These are phyloP conservation scores for Plagiodera versicolora DNA, from an alignment of 2,888 invertebrate species.

Conservation along the genomic window DNA sequence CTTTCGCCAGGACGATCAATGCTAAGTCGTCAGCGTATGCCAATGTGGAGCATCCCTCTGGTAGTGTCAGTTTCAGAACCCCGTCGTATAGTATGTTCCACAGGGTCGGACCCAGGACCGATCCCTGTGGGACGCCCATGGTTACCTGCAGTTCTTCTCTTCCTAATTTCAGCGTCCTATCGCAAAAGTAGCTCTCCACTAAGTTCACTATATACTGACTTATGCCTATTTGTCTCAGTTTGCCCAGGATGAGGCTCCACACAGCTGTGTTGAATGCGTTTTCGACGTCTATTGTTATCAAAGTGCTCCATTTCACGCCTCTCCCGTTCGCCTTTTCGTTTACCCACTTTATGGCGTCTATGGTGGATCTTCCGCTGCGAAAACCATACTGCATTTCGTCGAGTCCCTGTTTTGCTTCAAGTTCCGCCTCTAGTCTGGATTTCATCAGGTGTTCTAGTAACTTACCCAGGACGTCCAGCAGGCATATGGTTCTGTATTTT, in stretches of 20 bases:
- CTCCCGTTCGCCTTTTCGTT: not conserved
- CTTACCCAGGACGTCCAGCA: conserved; percentile 36
- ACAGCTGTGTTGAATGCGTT: conserved; percentile 24
- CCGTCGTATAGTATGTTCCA: conserved; percentile 6
- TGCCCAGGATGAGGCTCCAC: conserved; percentile 8
- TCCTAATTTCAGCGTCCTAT: not conserved
- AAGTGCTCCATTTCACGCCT: not conserved
- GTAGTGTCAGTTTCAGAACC: not conserved
- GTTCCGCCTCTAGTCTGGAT: conserved; percentile 28
- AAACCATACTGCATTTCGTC: conserved; percentile 32
- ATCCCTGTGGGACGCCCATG: conserved; percentile 2
- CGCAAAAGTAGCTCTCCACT: not conserved
- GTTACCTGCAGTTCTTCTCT: not conserved
- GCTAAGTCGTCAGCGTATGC: conserved; percentile 4
- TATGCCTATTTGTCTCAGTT: not conserved
- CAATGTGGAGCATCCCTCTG: not conserved
- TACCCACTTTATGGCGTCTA: conserved; percentile 13
- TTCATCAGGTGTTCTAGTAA: conserved; percentile 36
- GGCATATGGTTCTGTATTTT: conserved; percentile 34
- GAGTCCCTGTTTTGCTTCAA: conserved; percentile 22
- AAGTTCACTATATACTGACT: not conserved
- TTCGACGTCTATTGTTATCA: conserved; percentile 19
- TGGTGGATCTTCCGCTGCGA: conserved; percentile 29
- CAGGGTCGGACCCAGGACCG: not conserved
- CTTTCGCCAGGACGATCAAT: conserved; percentile 2